These are phyloP conservation scores for Psilanteris sp. DNA, from an alignment of 1,140 invertebrate genomes.

Conservation along the genomic window DNA sequence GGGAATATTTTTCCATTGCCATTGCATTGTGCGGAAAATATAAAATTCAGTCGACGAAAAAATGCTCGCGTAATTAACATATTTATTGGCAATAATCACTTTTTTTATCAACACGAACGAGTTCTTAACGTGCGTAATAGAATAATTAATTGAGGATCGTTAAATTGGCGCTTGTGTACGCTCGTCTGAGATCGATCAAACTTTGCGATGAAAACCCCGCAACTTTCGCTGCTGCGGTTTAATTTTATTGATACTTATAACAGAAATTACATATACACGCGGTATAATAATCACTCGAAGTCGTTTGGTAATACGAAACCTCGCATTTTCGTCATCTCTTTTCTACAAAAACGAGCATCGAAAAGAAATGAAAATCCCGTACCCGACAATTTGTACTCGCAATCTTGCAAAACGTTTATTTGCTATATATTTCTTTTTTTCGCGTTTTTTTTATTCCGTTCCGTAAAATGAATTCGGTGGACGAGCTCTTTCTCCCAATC, in stretches of 20 bases:
- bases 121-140: constrained; percentile 49
- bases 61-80: constrained; percentile 28
- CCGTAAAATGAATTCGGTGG: not conserved
- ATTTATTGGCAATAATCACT: constrained; percentile 26
- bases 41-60: constrained; percentile 5
- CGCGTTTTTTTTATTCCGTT: too few relatives aligned
- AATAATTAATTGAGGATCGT: constrained; percentile 56
- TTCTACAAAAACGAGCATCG: not conserved
- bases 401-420: too few relatives aligned
- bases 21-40: constrained; percentile 13
- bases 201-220: constrained; percentile 35
- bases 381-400: too few relatives aligned
- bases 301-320: constrained; percentile 5
- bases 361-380: too few relatives aligned
- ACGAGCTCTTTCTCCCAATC: constrained; percentile 10
- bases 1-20: constrained; percentile 23
- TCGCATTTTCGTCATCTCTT: constrained; percentile 2
- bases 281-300: constrained; percentile 10
- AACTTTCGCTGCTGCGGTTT: constrained; percentile 44
- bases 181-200: constrained; percentile 17
- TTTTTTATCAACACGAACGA: constrained; percentile 39
- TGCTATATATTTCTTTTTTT: too few relatives aligned
- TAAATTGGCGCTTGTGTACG: constrained; percentile 31
- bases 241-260: constrained; percentile 38
- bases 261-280: constrained; percentile 22